Conservation (phyloP, 2,888 invertebrate species). For the Stegana nigrithorax region DNA sequence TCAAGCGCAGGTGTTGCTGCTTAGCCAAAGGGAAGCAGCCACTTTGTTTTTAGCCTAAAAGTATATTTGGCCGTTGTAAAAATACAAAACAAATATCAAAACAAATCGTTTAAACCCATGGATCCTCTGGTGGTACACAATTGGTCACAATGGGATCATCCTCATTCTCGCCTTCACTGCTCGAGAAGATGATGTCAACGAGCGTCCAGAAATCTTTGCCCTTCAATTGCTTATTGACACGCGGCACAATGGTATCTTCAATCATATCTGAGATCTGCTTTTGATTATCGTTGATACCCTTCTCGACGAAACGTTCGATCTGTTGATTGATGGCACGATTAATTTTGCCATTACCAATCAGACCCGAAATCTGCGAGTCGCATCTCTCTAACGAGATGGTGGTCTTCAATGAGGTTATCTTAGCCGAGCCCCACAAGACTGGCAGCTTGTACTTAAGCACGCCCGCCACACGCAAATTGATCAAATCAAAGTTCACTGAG, state of each 20-base stretch:
- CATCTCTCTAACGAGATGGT: constrained; percentile 47
- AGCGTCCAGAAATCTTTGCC: constrained; percentile 61
- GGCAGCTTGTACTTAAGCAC: constrained; percentile 57
- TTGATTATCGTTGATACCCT: constrained; percentile 52
- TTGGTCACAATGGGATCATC: constrained; percentile 53
- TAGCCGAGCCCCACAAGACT: constrained; percentile 60
- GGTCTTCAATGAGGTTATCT: constrained; percentile 55
- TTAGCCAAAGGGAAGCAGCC: background rate
- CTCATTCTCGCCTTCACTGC: constrained; percentile 49
- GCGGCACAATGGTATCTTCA: constrained; percentile 53
- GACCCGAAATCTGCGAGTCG: constrained; percentile 53
- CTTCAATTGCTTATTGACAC: constrained; percentile 53
- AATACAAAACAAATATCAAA: background rate
- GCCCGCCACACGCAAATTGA: constrained; percentile 55
- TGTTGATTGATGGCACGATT: constrained; percentile 51
- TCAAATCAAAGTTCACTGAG: constrained; percentile 49
- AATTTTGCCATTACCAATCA: constrained; percentile 49
- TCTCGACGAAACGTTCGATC: constrained; percentile 49
- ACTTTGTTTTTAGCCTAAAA: background rate
- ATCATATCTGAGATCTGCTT: constrained; percentile 49
- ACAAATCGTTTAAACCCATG: constrained; percentile 48
- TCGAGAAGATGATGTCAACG: constrained; percentile 47
- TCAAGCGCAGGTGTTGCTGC: background rate
- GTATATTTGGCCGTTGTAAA: background rate
- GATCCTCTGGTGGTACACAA: constrained; percentile 57